Conservation (phyloP, 2,888 invertebrate species). For the Caenorhabditis sulstoni region DNA sequence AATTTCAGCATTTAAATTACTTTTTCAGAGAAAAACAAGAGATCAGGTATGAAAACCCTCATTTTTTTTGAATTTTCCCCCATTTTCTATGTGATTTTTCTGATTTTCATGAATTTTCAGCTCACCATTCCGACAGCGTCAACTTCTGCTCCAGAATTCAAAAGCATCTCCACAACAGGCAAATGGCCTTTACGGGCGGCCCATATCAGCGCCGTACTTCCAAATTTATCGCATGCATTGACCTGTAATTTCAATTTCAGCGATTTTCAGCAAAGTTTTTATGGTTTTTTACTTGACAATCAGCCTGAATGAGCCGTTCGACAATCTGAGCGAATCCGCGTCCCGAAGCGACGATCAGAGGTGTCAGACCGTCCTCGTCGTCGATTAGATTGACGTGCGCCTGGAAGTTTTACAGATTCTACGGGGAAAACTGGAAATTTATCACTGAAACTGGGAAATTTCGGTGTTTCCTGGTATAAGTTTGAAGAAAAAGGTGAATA, state of each 20-base stretch:
- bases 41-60: too few relatives aligned
- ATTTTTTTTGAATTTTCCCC: too few relatives aligned
- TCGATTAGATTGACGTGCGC: slow-evolving; percentile 96
- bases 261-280: neutral
- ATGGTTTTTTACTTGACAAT: slow-evolving; percentile 81
- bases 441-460: too few relatives aligned
- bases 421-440: too few relatives aligned
- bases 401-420: slow-evolving; percentile 44
- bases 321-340: slow-evolving; percentile 92
- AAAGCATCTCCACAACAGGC: slow-evolving; percentile 88
- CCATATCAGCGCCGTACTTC: slow-evolving; percentile 88
- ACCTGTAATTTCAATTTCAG: slow-evolving; percentile 60
- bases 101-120: too few relatives aligned
- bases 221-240: slow-evolving; percentile 81
- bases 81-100: too few relatives aligned
- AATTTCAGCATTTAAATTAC: neutral
- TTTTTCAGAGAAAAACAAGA: too few relatives aligned
- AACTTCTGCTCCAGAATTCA: slow-evolving; percentile 91
- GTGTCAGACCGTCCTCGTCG: slow-evolving; percentile 84
- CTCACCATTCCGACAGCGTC: slow-evolving; percentile 92
- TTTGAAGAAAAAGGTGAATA: too few relatives aligned
- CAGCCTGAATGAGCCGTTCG: slow-evolving; percentile 88
- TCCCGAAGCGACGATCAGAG: slow-evolving; percentile 82
- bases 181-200: slow-evolving; percentile 88
- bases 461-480: too few relatives aligned